phyloP scores from a whole-genome alignment of 2,888 invertebrate genomes.

The Tortricodes alternella region DNA sequence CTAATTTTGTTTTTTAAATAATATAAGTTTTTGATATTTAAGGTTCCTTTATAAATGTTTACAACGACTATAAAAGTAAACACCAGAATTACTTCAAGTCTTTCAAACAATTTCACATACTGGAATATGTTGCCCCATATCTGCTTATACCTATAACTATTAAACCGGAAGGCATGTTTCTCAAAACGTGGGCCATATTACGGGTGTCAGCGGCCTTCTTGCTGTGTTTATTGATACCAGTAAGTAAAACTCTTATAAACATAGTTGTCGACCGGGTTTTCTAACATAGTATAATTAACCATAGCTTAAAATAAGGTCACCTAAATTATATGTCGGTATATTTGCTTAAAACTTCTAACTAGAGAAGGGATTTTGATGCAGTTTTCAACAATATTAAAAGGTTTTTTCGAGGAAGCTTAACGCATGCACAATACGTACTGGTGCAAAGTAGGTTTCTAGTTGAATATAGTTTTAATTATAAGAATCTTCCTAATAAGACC shows the following conservation, averaged over 20 bases:
- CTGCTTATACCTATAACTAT: constrained; percentile 65
- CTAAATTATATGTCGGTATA: too few relatives aligned
- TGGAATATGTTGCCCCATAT: constrained; percentile 62
- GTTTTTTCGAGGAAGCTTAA: too few relatives aligned
- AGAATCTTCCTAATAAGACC: neutral
- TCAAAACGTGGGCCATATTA: constrained; percentile 64
- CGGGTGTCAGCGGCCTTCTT: constrained; percentile 59
- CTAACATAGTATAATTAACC: too few relatives aligned
- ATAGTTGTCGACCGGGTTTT: too few relatives aligned
- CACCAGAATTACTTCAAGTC: constrained; percentile 63
- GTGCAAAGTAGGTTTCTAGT: too few relatives aligned
- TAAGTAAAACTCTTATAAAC: too few relatives aligned
- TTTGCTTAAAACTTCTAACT: too few relatives aligned
- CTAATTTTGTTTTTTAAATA: neutral
- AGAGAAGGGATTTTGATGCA: too few relatives aligned
- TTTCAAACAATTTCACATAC: constrained; percentile 55
- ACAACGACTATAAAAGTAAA: constrained; percentile 51
- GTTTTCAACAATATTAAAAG: too few relatives aligned
- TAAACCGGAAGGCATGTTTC: constrained; percentile 67
- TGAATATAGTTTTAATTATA: too few relatives aligned
- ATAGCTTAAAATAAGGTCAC: too few relatives aligned
- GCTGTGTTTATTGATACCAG: constrained; percentile 66
- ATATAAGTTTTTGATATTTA: constrained; percentile 32
- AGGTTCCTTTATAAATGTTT: constrained; percentile 73
- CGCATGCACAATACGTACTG: too few relatives aligned